Percentiles rank a stretch among this genome's conserved stretches.
Evolutionary conservation across 2,113 vertebrate species (phyloP).

Genomic region (Campylorhamphus procurvoides): DNA sequence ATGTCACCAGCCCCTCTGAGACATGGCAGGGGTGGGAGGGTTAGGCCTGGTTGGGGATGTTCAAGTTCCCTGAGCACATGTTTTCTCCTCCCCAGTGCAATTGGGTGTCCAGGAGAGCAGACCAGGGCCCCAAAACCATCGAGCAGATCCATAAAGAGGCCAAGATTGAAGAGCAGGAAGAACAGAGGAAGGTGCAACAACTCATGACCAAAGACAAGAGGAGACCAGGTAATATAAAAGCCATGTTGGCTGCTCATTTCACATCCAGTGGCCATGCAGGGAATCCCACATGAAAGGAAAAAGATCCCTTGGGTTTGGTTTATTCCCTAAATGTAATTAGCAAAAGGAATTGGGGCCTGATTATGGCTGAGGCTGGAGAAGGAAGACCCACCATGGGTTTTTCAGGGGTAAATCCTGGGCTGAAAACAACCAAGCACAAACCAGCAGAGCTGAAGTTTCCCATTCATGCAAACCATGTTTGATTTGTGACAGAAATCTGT

Average conservation of each 20-base stretch:
- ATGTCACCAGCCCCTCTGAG: neutral
- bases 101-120: constrained; percentile 94
- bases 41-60: rapidly evolving
- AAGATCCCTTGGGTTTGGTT: rapidly evolving
- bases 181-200: constrained; percentile 96
- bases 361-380: neutral
- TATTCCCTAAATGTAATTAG: neutral
- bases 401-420: neutral
- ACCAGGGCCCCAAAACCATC: constrained; percentile 96
- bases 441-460: neutral
- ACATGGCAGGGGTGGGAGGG: neutral
- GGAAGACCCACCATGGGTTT: neutral
- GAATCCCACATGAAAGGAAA: neutral
- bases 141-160: constrained; percentile 99
- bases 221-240: constrained; percentile 81
- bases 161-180: constrained; percentile 97
- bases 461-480: neutral
- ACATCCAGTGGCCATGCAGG: neutral
- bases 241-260: neutral
- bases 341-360: neutral
- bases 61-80: neutral
- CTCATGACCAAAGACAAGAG: constrained; percentile 97
- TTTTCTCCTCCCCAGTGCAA: constrained; percentile 82
- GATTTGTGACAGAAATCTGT: neutral
- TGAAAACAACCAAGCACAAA: neutral